Conservation (phyloP, 2,888 invertebrate genomes). For the Rosalia funebris region DNA sequence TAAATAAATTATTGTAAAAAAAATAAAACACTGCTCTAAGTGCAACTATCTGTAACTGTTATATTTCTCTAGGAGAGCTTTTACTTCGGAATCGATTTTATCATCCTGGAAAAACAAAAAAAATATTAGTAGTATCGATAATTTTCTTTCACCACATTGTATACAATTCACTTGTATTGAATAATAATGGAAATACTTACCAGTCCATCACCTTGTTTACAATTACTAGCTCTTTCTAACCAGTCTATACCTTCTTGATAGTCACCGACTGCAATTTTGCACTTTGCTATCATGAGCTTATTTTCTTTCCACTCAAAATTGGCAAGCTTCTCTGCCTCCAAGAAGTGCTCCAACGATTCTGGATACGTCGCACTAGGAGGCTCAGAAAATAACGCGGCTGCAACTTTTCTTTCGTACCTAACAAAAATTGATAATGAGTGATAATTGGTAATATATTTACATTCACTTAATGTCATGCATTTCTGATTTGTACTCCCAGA, state of each 20-base stretch:
- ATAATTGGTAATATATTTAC: too few relatives aligned
- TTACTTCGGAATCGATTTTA: slow-evolving; percentile 54
- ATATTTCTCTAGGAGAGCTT: slow-evolving; percentile 54
- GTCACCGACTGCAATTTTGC: slow-evolving; percentile 66
- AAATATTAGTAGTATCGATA: neutral
- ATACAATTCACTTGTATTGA: neutral
- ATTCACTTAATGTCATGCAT: too few relatives aligned
- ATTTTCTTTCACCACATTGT: neutral
- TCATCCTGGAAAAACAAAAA: slow-evolving; percentile 52
- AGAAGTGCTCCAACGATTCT: slow-evolving; percentile 70
- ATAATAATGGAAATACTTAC: slow-evolving; percentile 41
- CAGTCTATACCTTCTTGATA: slow-evolving; percentile 66
- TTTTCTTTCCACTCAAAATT: slow-evolving; percentile 70
- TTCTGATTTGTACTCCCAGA: too few relatives aligned
- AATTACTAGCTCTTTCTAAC: slow-evolving; percentile 59
- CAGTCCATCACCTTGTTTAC: slow-evolving; percentile 40
- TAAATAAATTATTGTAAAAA: slow-evolving; percentile 22
- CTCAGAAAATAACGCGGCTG: slow-evolving; percentile 71
- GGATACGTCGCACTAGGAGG: slow-evolving; percentile 71
- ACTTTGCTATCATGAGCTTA: slow-evolving; percentile 68
- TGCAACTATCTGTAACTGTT: slow-evolving; percentile 53
- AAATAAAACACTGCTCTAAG: neutral
- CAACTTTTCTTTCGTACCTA: slow-evolving; percentile 75
- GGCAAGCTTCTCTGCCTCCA: slow-evolving; percentile 67
- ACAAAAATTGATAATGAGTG: too few relatives aligned